Evolutionary conservation across 1,140 invertebrate genomes (phyloP).

Genomic region (Macrobrachium nipponense): DNA sequence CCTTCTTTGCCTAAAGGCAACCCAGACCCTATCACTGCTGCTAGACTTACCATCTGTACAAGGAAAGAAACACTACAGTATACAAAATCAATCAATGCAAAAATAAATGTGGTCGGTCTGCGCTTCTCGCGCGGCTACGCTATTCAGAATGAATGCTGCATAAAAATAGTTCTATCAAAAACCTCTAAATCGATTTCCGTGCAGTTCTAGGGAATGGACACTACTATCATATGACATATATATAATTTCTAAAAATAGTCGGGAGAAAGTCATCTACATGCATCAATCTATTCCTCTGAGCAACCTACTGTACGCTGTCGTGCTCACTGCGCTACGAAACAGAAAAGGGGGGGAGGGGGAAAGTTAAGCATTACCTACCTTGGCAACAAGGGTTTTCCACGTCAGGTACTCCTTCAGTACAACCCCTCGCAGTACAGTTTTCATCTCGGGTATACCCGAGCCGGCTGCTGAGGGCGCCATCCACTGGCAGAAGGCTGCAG

Average conservation of each 20-base stretch:
- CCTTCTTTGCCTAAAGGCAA: constrained; percentile 98
- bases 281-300: too few species aligned
- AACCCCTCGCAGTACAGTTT: constrained; percentile 96
- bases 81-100: not conserved
- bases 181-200: too few species aligned
- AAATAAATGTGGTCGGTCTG: not conserved
- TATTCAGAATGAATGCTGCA: too few species aligned
- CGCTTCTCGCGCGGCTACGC: too few species aligned
- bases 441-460: constrained; percentile 99
- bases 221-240: too few species aligned
- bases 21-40: constrained; percentile 94
- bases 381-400: constrained; percentile 94
- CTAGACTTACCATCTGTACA: constrained; percentile 80
- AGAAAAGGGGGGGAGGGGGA: too few species aligned
- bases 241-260: too few species aligned
- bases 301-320: too few species aligned
- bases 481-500: constrained; percentile 78
- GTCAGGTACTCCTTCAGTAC: constrained; percentile 98
- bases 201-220: too few species aligned
- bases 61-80: not conserved
- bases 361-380: constrained; percentile 72
- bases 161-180: too few species aligned
- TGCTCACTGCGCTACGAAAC: too few species aligned
- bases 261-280: too few species aligned
- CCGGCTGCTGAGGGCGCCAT: constrained; percentile 76